Base-by-base conservation (phyloP, 2,797 vertebrate genomes). In the Megaceryle alcyon region DNA sequence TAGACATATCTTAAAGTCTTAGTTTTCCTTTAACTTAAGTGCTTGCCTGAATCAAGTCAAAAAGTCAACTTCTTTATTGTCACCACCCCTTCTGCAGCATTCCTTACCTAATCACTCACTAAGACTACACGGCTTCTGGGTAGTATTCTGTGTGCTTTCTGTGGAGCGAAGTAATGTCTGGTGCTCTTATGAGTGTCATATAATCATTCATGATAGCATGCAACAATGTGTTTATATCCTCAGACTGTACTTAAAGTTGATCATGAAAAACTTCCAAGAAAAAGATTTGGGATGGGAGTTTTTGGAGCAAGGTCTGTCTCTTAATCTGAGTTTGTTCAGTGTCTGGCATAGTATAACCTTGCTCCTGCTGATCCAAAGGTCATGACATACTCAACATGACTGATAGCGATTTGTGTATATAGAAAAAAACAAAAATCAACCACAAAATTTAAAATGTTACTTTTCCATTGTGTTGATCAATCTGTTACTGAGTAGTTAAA, bases 351-450 rank as follows among this genome's bases (percentile, higher is more conserved):
- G 18, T 12, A 31, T 16, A 57, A 56, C 4, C 59, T 70, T 61
- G 4, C 14, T 70, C 9, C 65, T 91, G 23, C 3, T 39, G 60
- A 25, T 57, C 17, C 43, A 41, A 68, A 59, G 9, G n/a, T 85
- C 56, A 19, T 37, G 31, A 19, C 49, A 6, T 76, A 49, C 6
- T 82, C 33, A 41, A 9, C 10, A 23, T 26, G 25, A 81, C 20
- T 46, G 31, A 61, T 9, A 29, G 7, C 0, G 0, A 53, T 37
- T 29, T 57, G 19, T 81, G 12, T 25, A 70, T 43, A 4, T 18
- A 44, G 20, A n/a, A 51, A 25, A 10, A 25, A 25, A 35, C 21
- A 10, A 19, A 37, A 33, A 9, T 3, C 6, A 64, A 43, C 3
- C 0, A 5, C 17, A 66, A 29, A 26, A 75, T 49, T 72, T 43